Base-by-base conservation (phyloP, 1,140 invertebrate species). In the Anastatus disparis region DNA sequence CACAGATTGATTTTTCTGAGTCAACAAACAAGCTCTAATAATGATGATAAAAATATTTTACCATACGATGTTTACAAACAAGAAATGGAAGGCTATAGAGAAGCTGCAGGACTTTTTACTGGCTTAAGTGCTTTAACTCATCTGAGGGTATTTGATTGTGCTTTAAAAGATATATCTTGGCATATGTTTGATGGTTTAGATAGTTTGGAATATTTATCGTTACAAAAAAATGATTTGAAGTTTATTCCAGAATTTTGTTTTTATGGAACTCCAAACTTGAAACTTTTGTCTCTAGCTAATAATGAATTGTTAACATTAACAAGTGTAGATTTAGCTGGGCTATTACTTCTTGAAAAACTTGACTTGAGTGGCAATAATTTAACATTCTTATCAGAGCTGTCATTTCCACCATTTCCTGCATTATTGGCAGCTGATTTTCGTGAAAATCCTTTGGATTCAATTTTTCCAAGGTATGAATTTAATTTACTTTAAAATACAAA, bases 181-280 rank as follows among this genome's bases (percentile, higher is more conserved):
- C 89, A 91, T 77, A 90, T 92, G 88, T 91, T 92, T 75, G 88
- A 91, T 65, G 90, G 89, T 15, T 77, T 92, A 2, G 76, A 85
- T 2, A 88, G 86, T 58, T 75, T 92, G 10, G 81, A 88, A 67
- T 88, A 88, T 73, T 82, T 92, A 17, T 88, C 90, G 24, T 75
- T 92, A 29, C 89, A 91, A 53, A 86, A 86, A 63, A 92, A 92
- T 74, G 85, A 87, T 46, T 85, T 92, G 9, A 85, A 87, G 74
- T 89, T 89, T 50, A 87, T 92, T 52, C 90, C 90, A 10, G 87
- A 91, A 56, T 92, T 92, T 78, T 88, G 90, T 17, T 91, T 92
- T 72, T 90, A 90, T 76, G 90, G 90, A 3, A 89, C 90, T 2
- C 87, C 88, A 15, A 89, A 89, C 74, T 77, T 92, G 17, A 89